These are phyloP conservation scores for Henricia sp. DNA, from an alignment of 53 echinoderm and acorn worm genomes.

Conservation along the genomic window DNA sequence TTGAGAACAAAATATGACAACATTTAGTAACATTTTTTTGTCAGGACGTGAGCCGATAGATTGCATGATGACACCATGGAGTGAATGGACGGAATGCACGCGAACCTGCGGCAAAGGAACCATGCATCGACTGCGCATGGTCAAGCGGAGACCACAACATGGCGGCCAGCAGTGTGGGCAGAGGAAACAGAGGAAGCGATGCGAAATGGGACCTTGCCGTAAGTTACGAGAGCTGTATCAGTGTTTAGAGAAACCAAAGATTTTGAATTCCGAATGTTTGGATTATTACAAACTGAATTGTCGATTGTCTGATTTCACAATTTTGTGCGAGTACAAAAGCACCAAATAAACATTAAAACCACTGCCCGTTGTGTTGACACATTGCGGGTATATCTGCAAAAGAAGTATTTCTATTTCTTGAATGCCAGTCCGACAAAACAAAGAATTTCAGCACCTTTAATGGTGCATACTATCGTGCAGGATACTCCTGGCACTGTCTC, in stretches of 20 bases:
- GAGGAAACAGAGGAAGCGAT: slow-evolving; percentile 69
- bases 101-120: slow-evolving; percentile 91
- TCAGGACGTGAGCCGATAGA: slow-evolving; percentile 75
- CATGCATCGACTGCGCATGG: slow-evolving; percentile 77
- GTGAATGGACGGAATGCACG: slow-evolving; percentile 83
- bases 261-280: too few species aligned
- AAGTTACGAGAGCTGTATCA: slow-evolving; percentile 36
- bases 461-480: too few species aligned
- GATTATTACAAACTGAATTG: too few species aligned
- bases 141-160: slow-evolving; percentile 72
- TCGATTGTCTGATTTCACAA: too few species aligned
- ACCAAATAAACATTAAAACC: too few species aligned
- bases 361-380: background rate
- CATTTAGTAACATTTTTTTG: slow-evolving; percentile 26
- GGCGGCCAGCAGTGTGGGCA: slow-evolving; percentile 79
- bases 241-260: too few species aligned
- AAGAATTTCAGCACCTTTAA: too few species aligned
- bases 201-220: slow-evolving; percentile 72
- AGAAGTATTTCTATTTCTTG: background rate
- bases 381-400: background rate
- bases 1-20: too few species aligned
- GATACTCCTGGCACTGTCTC: too few species aligned
- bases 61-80: slow-evolving; percentile 91
- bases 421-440: too few species aligned
- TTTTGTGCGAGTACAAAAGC: too few species aligned